Evolutionary conservation across 2,797 vertebrate genomes (phyloP).

Genomic region (Myotis myotis): DNA sequence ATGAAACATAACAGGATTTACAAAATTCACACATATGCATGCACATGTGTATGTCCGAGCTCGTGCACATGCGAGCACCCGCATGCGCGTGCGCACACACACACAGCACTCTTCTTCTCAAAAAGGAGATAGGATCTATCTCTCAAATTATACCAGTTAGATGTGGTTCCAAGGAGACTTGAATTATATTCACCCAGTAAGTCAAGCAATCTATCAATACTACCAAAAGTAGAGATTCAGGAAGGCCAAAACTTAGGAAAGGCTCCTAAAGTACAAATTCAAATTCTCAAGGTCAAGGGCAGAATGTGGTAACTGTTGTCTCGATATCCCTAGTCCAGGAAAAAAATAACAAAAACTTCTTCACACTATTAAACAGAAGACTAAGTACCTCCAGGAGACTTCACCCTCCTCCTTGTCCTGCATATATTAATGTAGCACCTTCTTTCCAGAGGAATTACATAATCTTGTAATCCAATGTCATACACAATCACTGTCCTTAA

Average conservation of each 20-base stretch:
- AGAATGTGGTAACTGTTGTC: neutral
- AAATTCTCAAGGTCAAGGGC: neutral
- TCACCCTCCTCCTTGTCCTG: neutral
- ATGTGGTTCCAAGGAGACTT: conserved; percentile 12
- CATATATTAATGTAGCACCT: neutral
- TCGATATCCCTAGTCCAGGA: neutral
- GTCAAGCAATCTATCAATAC: neutral
- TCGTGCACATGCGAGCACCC: too few species aligned
- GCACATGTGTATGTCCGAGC: neutral
- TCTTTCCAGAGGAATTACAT: neutral
- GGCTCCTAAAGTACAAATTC: neutral
- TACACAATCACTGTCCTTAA: neutral
- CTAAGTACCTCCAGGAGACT: neutral
- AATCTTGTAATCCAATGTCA: neutral
- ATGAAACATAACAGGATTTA: conserved; percentile 17
- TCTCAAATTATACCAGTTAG: neutral
- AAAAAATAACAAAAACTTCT: neutral
- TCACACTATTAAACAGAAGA: neutral
- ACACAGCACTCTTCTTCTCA: neutral
- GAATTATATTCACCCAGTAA: neutral
- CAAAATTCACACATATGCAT: neutral
- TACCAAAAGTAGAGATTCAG: neutral
- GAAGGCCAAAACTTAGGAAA: neutral
- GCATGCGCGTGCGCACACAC: neutral
- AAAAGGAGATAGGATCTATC: neutral